Evolutionary conservation across 2,888 invertebrate genomes (phyloP), one percentile per base, ranked within the genome.

Genomic region (Thera obeliscata): DNA sequence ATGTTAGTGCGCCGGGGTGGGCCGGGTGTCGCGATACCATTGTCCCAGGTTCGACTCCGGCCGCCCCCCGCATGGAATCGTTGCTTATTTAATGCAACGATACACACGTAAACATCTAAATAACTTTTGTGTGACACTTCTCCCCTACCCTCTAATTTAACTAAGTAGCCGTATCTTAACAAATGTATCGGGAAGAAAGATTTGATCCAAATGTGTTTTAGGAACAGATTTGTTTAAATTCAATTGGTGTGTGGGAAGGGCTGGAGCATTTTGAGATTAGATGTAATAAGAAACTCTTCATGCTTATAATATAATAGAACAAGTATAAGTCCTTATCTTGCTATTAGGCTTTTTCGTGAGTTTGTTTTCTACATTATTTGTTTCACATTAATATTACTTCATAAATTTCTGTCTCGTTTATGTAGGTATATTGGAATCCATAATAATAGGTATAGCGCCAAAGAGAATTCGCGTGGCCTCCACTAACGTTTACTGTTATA

Each of bases 81-180:
- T 90, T 89, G 90, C 93, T 91, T 91, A 93, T 93, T 93, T 93
- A 91, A 93, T 93, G 92, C 91, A 91, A 91, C 91, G 88, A 84
- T 92, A 92, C 92, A 93, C 93, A 91, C 91, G 89, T 90, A 93
- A 93, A 93, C 93, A 93, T 93, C 93, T 93, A 93, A 91, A 93
- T 93, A 93, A 93, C 91, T 91, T 92, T 91, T 90, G 91, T 89
- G 91, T 89, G 90, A 91, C 91, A 88, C 81, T 86, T 88, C 87
- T 89, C 91, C 91, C 91, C 89, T 85, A 87, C 89, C 89, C 91
- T 87, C 89, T 91, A 91, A 92, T 92, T 92, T 91, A 86, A 87
- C 91, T 92, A 91, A 93, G 93, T 93, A 92, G 90, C 90, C 88
- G 87, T 91, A 90, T 91, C 91, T 89, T 86, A 85, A 89, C 89